Percentiles rank a stretch among this genome's conserved stretches.
phyloP scores from a whole-genome alignment of 2,888 invertebrate species.

The Drosophila formosana region DNA sequence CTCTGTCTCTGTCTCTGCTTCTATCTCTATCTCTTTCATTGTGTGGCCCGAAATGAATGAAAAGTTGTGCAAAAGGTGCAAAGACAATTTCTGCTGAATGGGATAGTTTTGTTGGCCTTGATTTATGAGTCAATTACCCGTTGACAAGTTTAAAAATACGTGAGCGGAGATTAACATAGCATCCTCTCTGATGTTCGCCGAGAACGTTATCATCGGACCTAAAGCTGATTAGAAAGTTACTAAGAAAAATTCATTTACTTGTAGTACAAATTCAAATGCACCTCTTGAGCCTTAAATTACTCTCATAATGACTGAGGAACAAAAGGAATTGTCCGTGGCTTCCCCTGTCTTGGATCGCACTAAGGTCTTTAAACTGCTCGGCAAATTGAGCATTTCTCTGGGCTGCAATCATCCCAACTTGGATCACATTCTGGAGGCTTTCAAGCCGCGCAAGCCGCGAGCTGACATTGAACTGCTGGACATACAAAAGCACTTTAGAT shows the following conservation, averaged over 20 bases:
- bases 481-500: slow-evolving; percentile 27
- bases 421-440: background rate
- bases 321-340: background rate
- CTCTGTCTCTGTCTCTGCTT: background rate
- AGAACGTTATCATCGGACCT: background rate
- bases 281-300: background rate
- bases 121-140: slow-evolving; percentile 74
- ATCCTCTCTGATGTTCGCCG: background rate
- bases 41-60: background rate
- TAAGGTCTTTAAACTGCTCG: background rate
- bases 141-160: slow-evolving; percentile 16
- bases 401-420: slow-evolving; percentile 12
- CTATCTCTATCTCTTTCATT: background rate
- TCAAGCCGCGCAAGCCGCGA: background rate
- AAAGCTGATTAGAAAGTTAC: background rate
- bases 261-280: slow-evolving; percentile 10
- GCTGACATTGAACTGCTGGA: slow-evolving; percentile 11
- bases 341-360: background rate
- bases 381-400: slow-evolving; percentile 6
- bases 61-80: slow-evolving; percentile 30
- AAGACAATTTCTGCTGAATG: slow-evolving; percentile 56
- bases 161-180: slow-evolving; percentile 2
- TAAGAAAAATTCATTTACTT: background rate
- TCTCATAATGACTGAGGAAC: background rate
- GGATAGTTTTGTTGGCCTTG: slow-evolving; percentile 65